Evolutionary conservation across 2,113 vertebrate genomes (phyloP).

Genomic region (Aptenodytes patagonicus): DNA sequence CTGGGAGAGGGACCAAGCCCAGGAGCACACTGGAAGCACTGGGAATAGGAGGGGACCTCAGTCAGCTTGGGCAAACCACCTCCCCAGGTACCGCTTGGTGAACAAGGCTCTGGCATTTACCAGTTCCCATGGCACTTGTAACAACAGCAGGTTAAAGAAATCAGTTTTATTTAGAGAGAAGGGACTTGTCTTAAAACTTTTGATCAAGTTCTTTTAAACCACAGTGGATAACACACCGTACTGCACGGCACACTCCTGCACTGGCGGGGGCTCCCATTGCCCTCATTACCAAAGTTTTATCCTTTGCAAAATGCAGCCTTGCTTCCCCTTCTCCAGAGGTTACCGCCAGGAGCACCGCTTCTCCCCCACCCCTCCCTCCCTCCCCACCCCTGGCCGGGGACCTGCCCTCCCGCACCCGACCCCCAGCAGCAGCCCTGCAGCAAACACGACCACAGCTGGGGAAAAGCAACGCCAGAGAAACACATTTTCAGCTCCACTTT

Average conservation of each 20-base stretch:
- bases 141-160: constrained; percentile 23
- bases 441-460: background rate
- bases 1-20: fast-evolving
- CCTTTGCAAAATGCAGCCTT: background rate
- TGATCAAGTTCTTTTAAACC: background rate
- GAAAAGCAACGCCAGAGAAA: background rate
- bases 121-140: background rate
- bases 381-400: fast-evolving
- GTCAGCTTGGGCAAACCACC: background rate
- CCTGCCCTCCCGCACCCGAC: background rate
- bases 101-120: background rate
- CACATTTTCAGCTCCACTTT: background rate
- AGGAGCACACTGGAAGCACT: background rate
- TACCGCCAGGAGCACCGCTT: background rate
- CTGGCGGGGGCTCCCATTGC: background rate
- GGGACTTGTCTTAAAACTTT: background rate
- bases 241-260: background rate
- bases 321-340: background rate
- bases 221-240: background rate
- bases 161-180: constrained; percentile 31
- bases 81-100: background rate
- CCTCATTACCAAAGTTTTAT: background rate
- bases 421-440: background rate
- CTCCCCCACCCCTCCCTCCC: background rate
- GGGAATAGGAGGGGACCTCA: background rate